These are phyloP conservation scores for Trachythela sp. DNA, from an alignment of 64 coral and sea anemone genomes.

Conservation along the genomic window DNA sequence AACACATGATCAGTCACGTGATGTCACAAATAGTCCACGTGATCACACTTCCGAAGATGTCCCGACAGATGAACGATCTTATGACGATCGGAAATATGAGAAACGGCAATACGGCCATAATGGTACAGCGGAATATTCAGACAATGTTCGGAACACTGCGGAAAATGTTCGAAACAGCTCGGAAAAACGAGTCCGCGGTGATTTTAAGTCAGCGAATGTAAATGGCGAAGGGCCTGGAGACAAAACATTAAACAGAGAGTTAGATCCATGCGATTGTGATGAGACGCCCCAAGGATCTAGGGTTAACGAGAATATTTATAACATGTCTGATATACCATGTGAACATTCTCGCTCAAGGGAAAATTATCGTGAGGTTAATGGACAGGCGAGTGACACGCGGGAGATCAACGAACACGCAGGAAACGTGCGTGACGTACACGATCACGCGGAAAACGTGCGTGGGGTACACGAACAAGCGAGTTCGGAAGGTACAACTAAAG, in stretches of 20 bases:
- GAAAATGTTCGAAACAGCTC: not conserved
- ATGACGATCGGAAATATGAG: not conserved
- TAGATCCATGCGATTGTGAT: not conserved
- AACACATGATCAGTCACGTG: not conserved
- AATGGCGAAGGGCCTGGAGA: not conserved
- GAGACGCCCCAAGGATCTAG: not conserved
- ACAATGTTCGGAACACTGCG: not conserved
- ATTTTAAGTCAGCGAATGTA: not conserved
- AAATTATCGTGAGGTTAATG: not conserved
- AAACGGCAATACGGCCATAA: not conserved
- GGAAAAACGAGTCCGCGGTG: not conserved
- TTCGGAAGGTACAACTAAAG: not conserved
- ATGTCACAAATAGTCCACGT: not conserved
- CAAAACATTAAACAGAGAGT: not conserved
- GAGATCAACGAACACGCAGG: not conserved
- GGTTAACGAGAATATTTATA: not conserved
- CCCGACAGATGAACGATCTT: not conserved
- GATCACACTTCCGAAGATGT: not conserved
- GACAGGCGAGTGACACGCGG: not conserved
- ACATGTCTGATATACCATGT: not conserved
- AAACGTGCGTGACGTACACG: not conserved
- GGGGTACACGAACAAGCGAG: not conserved
- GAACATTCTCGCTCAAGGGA: not conserved
- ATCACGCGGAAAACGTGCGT: not conserved
- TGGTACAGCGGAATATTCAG: not conserved